Percentiles rank a stretch among this genome's conserved stretches.
These are phyloP conservation scores for Meloidogyne hapla DNA, from an alignment of 1,140 invertebrate species.

Conservation along the genomic window DNA sequence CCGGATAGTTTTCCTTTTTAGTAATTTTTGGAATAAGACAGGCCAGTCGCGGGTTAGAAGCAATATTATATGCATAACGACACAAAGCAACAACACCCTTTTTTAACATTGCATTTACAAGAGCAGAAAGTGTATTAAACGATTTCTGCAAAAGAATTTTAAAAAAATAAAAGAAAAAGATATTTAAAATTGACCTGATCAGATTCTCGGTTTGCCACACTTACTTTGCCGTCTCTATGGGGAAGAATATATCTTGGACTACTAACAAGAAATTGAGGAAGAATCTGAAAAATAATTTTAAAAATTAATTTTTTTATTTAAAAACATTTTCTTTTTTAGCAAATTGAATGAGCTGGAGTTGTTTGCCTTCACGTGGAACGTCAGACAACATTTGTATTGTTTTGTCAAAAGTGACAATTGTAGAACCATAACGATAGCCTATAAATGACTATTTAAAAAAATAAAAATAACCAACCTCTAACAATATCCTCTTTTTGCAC, in stretches of 20 bases:
- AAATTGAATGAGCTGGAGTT: constrained; percentile 43
- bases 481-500: constrained; percentile 41
- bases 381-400: constrained; percentile 32
- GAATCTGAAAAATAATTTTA: constrained; percentile 28
- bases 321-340: constrained; percentile 35
- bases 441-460: not conserved
- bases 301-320: not conserved
- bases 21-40: constrained; percentile 40
- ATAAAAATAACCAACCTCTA: constrained; percentile 21
- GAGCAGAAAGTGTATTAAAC: constrained; percentile 21
- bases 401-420: constrained; percentile 27
- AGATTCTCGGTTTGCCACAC: not conserved
- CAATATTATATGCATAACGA: constrained; percentile 42
- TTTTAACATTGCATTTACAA: constrained; percentile 37
- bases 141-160: constrained; percentile 24
- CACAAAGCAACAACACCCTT: constrained; percentile 35
- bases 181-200: not conserved
- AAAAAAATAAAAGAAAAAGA: not conserved
- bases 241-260: constrained; percentile 38
- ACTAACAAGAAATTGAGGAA: constrained; percentile 39
- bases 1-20: constrained; percentile 19
- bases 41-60: constrained; percentile 29
- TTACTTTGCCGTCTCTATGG: constrained; percentile 7
- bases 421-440: constrained; percentile 32
- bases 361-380: constrained; percentile 30